Percentiles rank a stretch among this genome's conserved stretches.
Evolutionary conservation across 2,888 invertebrate species (phyloP).

Genomic region (Ariolimax columbianus): DNA sequence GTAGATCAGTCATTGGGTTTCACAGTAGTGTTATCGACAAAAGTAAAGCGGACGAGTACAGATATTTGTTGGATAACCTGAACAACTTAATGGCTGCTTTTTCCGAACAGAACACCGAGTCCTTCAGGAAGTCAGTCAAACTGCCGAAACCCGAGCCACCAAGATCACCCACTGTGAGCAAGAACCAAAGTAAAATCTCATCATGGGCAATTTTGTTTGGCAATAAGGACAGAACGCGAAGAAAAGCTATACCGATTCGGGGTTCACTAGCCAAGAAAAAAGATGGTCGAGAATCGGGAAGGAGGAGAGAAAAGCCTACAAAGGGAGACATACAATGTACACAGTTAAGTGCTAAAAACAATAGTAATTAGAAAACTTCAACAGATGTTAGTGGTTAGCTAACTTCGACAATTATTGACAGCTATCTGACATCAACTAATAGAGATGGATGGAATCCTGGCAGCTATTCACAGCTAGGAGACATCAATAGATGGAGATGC

Average conservation of each 20-base stretch:
- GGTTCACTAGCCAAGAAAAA: not conserved
- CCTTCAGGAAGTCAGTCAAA: constrained; percentile 65
- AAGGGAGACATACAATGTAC: not conserved
- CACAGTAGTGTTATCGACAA: constrained; percentile 62
- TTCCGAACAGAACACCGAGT: constrained; percentile 65
- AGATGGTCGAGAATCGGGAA: not conserved
- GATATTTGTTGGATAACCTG: constrained; percentile 59
- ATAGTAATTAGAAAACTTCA: not conserved
- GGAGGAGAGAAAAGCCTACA: not conserved
- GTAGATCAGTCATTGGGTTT: constrained; percentile 60
- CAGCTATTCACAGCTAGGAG: no score
- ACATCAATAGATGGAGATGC: no score
- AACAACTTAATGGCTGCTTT: constrained; percentile 65
- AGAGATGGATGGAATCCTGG: no score
- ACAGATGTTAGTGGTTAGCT: no score
- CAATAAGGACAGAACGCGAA: not conserved
- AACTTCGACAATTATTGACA: no score
- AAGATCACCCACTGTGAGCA: constrained; percentile 36
- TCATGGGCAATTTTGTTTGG: constrained; percentile 63
- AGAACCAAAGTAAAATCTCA: constrained; percentile 65
- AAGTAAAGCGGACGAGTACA: constrained; percentile 59
- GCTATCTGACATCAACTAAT: no score
- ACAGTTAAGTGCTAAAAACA: not conserved
- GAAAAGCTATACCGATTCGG: not conserved
- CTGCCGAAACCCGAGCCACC: constrained; percentile 55